These are phyloP conservation scores for Ochropacha duplaris DNA, from an alignment of 2,888 invertebrate genomes.

Conservation along the genomic window DNA sequence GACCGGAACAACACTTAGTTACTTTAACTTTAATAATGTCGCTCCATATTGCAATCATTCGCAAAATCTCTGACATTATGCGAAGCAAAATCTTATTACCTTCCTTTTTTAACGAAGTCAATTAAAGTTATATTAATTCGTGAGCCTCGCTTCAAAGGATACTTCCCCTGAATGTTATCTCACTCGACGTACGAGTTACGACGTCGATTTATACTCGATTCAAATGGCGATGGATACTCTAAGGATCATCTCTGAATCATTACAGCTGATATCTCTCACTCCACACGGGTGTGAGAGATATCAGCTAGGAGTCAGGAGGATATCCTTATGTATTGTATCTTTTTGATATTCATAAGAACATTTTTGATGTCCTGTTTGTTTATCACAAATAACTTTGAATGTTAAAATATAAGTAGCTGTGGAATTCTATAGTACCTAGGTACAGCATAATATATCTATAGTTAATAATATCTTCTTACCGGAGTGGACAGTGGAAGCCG, in stretches of 20 bases:
- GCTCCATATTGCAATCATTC: constrained; percentile 16
- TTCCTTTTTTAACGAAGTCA: constrained; percentile 20
- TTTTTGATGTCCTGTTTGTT: not conserved
- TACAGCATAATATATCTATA: constrained; percentile 29
- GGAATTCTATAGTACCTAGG: no score
- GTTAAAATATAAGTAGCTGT: not conserved
- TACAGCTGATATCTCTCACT: constrained; percentile 1
- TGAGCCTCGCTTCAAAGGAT: constrained; percentile 21
- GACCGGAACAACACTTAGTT: not conserved
- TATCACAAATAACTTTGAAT: not conserved
- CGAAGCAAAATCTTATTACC: constrained; percentile 3
- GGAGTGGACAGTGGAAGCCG: constrained; percentile 24
- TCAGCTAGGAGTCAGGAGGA: no score
- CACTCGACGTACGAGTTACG: constrained; percentile 17
- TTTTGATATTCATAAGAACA: not conserved
- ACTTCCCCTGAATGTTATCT: constrained; percentile 24
- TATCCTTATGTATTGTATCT: not conserved
- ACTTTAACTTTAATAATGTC: constrained; percentile 12
- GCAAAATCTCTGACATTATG: constrained; percentile 3
- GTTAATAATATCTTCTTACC: constrained; percentile 24
- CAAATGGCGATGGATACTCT: constrained; percentile 14
- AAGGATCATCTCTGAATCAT: constrained; percentile 19
- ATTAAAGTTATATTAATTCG: constrained; percentile 22
- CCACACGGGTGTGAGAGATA: not conserved
- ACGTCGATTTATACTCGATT: constrained; percentile 29